These are phyloP conservation scores for Prochilodus magdalenae DNA, from an alignment of 2,113 vertebrate species.

Conservation along the genomic window DNA sequence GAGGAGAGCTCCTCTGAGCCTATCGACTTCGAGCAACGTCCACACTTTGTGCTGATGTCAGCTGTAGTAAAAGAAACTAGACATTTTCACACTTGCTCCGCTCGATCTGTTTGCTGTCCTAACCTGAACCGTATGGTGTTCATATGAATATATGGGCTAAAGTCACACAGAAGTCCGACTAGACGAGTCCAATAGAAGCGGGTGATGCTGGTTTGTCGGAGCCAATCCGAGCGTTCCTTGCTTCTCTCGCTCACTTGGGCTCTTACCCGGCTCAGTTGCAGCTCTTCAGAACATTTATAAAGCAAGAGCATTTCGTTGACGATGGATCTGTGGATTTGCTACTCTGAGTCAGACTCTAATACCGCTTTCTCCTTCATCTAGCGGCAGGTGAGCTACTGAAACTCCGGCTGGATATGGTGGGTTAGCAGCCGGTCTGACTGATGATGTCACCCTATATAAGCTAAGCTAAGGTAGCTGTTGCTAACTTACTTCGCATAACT, in stretches of 20 bases:
- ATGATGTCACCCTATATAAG: slow-evolving; percentile 25
- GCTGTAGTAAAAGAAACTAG: neutral
- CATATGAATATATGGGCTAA: too few species aligned
- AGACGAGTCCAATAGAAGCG: slow-evolving; percentile 61
- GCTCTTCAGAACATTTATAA: slow-evolving; percentile 37
- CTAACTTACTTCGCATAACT: neutral
- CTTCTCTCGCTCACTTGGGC: neutral
- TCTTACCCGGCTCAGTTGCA: slow-evolving; percentile 22
- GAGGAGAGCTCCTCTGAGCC: neutral
- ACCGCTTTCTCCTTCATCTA: slow-evolving; percentile 70
- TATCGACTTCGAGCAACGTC: neutral
- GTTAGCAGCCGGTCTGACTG: neutral
- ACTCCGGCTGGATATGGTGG: neutral
- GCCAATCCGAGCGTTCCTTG: slow-evolving; percentile 69
- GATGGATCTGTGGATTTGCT: slow-evolving; percentile 63
- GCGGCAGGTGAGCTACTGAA: slow-evolving; percentile 72
- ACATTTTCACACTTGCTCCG: neutral
- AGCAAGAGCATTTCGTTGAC: slow-evolving; percentile 24
- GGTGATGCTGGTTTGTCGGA: neutral
- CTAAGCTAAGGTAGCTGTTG: neutral
- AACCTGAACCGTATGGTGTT: too few species aligned
- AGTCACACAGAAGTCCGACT: neutral
- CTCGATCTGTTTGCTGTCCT: neutral
- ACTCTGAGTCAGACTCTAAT: slow-evolving; percentile 49
- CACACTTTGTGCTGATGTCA: neutral